Evolutionary conservation across 2,888 invertebrate genomes (phyloP).

Genomic region (Rhingia campestris): DNA sequence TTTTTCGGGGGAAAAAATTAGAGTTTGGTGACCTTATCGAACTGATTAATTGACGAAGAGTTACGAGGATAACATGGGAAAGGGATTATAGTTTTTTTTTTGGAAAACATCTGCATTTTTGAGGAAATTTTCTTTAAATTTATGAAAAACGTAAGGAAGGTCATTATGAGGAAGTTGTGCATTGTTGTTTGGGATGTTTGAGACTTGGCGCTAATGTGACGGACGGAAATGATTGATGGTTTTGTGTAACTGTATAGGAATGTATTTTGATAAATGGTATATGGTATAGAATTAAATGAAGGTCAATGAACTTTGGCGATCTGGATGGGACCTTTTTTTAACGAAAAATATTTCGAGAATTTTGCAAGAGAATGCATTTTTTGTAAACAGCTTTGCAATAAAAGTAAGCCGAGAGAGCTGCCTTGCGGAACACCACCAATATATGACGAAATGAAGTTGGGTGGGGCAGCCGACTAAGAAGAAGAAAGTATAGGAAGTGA

Average conservation of each 20-base stretch:
- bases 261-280: too few relatives aligned
- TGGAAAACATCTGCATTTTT: constrained; percentile 46
- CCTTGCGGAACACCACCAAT: too few relatives aligned
- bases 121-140: neutral
- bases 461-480: too few relatives aligned
- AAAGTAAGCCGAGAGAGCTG: too few relatives aligned
- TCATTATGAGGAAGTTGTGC: constrained; percentile 35
- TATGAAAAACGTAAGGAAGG: neutral
- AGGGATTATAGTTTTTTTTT: neutral
- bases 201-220: constrained; percentile 35
- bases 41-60: constrained; percentile 45
- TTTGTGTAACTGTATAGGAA: neutral
- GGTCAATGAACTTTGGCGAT: constrained; percentile 19
- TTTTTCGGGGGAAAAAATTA: constrained; percentile 26
- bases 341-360: too few relatives aligned
- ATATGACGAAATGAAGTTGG: too few relatives aligned
- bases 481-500: too few relatives aligned
- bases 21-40: constrained; percentile 22
- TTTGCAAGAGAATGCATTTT: too few relatives aligned
- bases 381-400: too few relatives aligned
- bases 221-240: constrained; percentile 48
- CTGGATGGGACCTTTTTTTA: neutral
- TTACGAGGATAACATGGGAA: constrained; percentile 18
- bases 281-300: neutral
- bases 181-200: constrained; percentile 11